phyloP scores from a whole-genome alignment of 2,888 invertebrate species.

The Keiferia lycopersicella region DNA sequence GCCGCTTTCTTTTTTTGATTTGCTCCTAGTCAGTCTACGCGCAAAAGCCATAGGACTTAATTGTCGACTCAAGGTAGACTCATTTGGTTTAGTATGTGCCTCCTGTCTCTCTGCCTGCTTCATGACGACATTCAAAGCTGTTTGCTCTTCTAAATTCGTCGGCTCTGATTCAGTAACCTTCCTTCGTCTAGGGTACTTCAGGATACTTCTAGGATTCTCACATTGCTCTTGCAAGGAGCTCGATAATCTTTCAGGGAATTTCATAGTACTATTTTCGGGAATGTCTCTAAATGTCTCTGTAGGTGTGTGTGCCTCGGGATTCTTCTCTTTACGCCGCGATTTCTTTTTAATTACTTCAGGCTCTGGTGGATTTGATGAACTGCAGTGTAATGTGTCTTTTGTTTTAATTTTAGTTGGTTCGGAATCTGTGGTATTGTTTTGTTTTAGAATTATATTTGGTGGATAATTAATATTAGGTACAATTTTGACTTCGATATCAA shows the following conservation, averaged over 20 bases:
- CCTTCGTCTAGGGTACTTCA: conserved; percentile 27
- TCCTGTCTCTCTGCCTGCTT: neutral
- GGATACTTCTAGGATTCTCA: neutral
- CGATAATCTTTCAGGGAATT: neutral
- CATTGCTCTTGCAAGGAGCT: neutral
- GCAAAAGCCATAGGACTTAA: neutral
- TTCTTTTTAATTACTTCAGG: neutral
- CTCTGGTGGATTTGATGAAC: neutral
- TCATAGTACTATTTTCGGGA: neutral
- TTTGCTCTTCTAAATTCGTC: neutral
- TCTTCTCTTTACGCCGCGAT: neutral
- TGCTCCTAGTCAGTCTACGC: neutral
- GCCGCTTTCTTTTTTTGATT: neutral
- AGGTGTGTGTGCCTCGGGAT: neutral
- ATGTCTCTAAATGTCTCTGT: neutral
- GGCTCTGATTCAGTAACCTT: conserved; percentile 23
- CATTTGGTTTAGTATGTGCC: neutral
- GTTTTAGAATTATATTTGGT: neutral
- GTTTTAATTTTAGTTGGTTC: neutral
- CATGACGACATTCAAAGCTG: neutral
- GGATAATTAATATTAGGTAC: neutral
- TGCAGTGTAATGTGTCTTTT: neutral
- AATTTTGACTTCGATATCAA: neutral
- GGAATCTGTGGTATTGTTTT: neutral
- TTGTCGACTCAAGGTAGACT: neutral